A percentile compares a stretch with the other conserved stretches of the same genome.
phyloP scores from a whole-genome alignment of 2,888 invertebrate species.

The Aphrophora alni region DNA sequence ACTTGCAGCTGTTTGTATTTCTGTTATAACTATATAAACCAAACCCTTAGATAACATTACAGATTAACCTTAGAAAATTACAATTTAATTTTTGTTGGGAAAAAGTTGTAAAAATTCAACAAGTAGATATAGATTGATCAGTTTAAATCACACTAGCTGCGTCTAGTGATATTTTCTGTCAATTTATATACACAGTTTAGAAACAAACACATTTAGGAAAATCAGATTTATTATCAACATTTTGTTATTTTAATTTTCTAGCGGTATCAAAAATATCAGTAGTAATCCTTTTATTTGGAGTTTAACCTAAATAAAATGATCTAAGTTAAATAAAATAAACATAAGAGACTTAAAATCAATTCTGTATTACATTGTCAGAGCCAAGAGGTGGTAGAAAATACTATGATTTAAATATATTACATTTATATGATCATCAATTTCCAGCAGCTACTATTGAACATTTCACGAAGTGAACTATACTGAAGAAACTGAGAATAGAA shows the following conservation, averaged over 20 bases:
- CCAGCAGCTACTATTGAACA: no score
- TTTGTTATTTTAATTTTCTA: no score
- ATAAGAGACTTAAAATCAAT: no score
- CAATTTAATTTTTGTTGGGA: no score
- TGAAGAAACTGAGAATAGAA: no score
- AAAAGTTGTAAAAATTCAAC: background rate
- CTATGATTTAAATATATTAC: no score
- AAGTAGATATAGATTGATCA: background rate
- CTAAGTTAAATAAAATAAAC: no score
- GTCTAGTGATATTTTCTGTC: background rate
- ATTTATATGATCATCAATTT: no score
- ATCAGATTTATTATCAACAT: background rate
- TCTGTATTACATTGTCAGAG: background rate
- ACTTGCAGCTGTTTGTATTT: background rate
- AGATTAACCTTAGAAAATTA: background rate
- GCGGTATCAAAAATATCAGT: no score
- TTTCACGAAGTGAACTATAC: no score
- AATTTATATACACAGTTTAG: background rate
- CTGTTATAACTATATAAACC: background rate
- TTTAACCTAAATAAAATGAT: no score
- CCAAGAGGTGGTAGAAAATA: background rate
- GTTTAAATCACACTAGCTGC: background rate
- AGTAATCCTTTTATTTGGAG: no score
- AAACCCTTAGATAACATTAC: background rate
- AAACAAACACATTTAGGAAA: background rate